phyloP scores from a whole-genome alignment of 2,113 vertebrate species.

The Micromys minutus region DNA sequence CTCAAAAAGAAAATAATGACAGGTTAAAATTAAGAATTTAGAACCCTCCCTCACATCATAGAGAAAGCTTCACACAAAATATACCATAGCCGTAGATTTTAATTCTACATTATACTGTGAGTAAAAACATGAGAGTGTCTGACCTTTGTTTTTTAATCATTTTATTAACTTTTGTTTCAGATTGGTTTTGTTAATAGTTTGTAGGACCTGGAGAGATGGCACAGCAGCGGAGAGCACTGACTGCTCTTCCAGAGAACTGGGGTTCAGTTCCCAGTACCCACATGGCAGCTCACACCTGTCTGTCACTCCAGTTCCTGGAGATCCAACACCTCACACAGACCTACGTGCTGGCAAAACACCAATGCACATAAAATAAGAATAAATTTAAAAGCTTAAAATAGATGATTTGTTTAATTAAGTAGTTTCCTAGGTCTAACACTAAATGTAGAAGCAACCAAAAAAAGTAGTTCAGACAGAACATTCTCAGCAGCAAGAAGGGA shows the following conservation, averaged over 20 bases:
- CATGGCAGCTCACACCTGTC: neutral
- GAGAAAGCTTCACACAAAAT: neutral
- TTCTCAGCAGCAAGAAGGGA: neutral
- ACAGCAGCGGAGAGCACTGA: neutral
- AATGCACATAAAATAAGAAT: neutral
- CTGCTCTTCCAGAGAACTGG: neutral
- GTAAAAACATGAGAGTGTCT: neutral
- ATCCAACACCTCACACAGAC: neutral
- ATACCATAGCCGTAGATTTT: neutral
- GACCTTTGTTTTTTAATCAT: neutral
- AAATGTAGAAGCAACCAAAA: neutral
- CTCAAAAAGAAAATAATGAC: neutral
- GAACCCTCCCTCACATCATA: neutral
- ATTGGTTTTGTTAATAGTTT: neutral
- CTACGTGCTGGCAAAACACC: neutral
- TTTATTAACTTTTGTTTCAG: neutral
- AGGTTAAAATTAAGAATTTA: neutral
- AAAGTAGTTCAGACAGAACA: neutral
- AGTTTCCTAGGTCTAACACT: neutral
- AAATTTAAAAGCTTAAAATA: neutral
- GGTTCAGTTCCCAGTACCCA: neutral
- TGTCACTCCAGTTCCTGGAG: neutral
- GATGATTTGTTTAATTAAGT: neutral
- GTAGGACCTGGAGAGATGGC: neutral
- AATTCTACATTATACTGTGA: neutral